Percentiles rank a stretch among this genome's conserved stretches.
Evolutionary conservation across 1,140 invertebrate genomes (phyloP).

Genomic region (Homarus americanus): DNA sequence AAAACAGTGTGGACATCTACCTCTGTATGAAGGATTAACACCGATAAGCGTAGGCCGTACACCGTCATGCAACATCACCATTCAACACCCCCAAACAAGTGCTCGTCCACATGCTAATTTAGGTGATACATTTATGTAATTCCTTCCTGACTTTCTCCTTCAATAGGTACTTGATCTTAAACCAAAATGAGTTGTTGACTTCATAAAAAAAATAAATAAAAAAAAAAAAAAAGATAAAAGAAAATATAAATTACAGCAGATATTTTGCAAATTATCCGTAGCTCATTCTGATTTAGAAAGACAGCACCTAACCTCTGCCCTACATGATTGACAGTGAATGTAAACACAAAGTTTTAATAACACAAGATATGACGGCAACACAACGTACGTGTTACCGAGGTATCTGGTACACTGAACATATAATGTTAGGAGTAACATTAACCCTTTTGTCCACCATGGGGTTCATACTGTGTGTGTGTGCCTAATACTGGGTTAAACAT

Average conservation of each 20-base stretch:
- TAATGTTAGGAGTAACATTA: background rate
- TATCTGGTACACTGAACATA: background rate
- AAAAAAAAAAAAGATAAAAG: background rate
- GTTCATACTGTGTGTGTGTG: background rate
- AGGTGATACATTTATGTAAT: background rate
- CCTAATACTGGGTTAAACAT: background rate
- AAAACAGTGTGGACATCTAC: background rate
- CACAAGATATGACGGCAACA: background rate
- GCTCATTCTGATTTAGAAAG: background rate
- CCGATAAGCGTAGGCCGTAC: background rate
- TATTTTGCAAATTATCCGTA: background rate
- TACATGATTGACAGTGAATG: background rate
- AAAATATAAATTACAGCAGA: background rate
- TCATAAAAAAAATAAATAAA: background rate
- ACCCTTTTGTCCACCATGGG: background rate
- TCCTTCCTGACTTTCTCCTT: background rate
- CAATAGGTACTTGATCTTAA: background rate
- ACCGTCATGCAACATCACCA: conserved; percentile 25
- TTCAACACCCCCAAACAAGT: background rate
- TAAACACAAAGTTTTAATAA: background rate
- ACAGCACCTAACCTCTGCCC: background rate
- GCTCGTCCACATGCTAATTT: conserved; percentile 17
- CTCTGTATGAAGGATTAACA: background rate
- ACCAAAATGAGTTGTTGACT: background rate
- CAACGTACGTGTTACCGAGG: background rate